Base-by-base conservation (phyloP, 2,113 vertebrate genomes). In the Larimichthys polyactis region DNA sequence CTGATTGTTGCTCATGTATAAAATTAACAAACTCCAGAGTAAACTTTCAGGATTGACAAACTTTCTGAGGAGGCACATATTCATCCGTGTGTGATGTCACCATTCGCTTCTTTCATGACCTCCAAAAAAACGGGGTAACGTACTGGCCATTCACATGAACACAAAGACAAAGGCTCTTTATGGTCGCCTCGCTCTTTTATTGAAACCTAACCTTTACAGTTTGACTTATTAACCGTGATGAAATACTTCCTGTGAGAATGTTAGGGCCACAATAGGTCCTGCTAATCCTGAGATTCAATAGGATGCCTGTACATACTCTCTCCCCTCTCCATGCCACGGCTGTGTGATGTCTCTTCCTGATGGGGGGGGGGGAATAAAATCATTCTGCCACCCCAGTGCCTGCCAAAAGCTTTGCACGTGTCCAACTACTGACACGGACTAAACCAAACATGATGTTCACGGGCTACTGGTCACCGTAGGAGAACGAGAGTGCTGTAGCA, bases 141-240 rank as follows among this genome's bases (percentile, higher is more conserved):
- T 55, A 72, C 49, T 62, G 69, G 75, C 79, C 49, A 77, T 80
- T 79, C 81, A 88, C 51, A 84, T 17, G 29, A 49, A 74, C 51
- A 86, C 80, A 88, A 79, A 89, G 75, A 85, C 84, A 89, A 90
- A 88, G 73, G 59, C 55, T 20, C 3, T 82, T 82, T 75, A 85
- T 64, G 48, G 63, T 8, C 54, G 75, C 75, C 65, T n/a, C 15
- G 55, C 78, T 81, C 70, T 87, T 88, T 88, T 58, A 89, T 57
- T 44, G 71, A 75, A 82, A 83, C 85, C 82, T 71, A 69, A 81
- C 82, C 87, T 82, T 81, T 87, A 89, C 73, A 88, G 89, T 90
- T 88, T 91, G 88, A 89, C 88, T 82, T 89, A 86, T 92, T 92
- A 79, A 91, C 90, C 75, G 77, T 89, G 87, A 90, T 89, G 74